A percentile compares a stretch with the other conserved stretches of the same genome.
Evolutionary conservation across 2,797 vertebrate species (phyloP).

Genomic region (Hafferia zeledoni): DNA sequence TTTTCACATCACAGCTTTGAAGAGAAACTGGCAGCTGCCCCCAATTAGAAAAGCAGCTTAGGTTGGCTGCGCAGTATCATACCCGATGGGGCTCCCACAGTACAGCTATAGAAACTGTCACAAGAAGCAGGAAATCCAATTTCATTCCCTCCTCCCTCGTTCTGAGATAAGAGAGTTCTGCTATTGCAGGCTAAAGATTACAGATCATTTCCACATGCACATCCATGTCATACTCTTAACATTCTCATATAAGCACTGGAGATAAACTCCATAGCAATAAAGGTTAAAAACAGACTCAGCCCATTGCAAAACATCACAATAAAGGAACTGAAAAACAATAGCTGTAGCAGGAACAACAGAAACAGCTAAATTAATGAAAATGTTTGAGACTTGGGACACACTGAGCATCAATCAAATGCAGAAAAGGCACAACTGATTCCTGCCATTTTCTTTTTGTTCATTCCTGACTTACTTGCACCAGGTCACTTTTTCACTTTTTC

Average conservation of each 20-base stretch:
- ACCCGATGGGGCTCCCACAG: neutral
- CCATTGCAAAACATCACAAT: neutral
- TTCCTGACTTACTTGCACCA: neutral
- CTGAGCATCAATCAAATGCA: neutral
- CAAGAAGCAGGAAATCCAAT: conserved; percentile 26
- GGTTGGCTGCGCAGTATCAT: neutral
- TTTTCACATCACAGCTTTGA: neutral
- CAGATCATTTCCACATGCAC: conserved; percentile 37
- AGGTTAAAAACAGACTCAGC: neutral
- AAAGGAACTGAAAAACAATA: conserved; percentile 1
- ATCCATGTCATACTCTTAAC: neutral
- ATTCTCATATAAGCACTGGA: conserved; percentile 1
- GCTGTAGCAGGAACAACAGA: neutral
- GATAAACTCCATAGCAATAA: neutral
- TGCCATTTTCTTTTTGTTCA: neutral
- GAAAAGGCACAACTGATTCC: rapidly evolving
- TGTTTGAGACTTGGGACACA: neutral
- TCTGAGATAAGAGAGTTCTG: conserved; percentile 42
- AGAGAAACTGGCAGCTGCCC: neutral
- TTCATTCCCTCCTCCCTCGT: neutral
- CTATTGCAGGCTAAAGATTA: conserved; percentile 42
- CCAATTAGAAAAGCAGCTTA: conserved; percentile 40
- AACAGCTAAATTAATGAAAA: neutral
- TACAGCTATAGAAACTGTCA: conserved; percentile 23
- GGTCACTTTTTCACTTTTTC: neutral